Percentiles rank a stretch among this genome's conserved stretches.
Evolutionary conservation across 2,888 invertebrate species (phyloP).

Genomic region (Unio delphinus): DNA sequence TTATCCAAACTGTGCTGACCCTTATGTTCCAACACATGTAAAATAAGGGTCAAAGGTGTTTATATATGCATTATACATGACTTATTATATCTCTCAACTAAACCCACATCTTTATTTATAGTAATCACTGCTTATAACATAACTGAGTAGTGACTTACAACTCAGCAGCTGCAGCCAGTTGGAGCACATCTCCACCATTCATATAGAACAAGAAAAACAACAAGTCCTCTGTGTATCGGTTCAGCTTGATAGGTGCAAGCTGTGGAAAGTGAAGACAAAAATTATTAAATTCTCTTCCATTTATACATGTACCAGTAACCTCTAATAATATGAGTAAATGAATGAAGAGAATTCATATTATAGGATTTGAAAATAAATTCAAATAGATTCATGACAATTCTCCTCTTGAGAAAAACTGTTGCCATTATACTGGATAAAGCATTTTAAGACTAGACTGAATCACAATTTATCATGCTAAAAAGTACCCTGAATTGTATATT

Average conservation of each 20-base stretch:
- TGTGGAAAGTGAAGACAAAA: slow-evolving; percentile 24
- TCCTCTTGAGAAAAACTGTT: too few relatives aligned
- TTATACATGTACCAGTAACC: background rate
- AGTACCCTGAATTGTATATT: too few relatives aligned
- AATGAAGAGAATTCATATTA: background rate
- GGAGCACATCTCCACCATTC: slow-evolving; percentile 97
- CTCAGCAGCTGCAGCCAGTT: slow-evolving; percentile 97
- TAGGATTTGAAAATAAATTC: too few relatives aligned
- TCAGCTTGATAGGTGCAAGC: slow-evolving; percentile 91
- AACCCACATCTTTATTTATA: too few relatives aligned
- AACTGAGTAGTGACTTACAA: slow-evolving; percentile 78
- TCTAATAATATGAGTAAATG: background rate
- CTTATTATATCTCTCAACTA: too few relatives aligned
- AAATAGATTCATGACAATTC: too few relatives aligned
- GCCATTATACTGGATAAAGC: background rate
- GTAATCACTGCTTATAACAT: background rate
- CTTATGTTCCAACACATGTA: too few relatives aligned
- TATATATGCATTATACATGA: too few relatives aligned
- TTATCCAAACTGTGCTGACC: too few relatives aligned
- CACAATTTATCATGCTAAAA: too few relatives aligned
- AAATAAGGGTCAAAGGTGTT: too few relatives aligned
- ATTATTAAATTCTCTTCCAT: background rate
- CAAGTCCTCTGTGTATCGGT: slow-evolving; percentile 98
- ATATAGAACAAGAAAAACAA: slow-evolving; percentile 99
- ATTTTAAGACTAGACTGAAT: background rate